Evolutionary conservation across 2,113 vertebrate species (phyloP).

Genomic region (zebrafish (Danio rerio)): GRCz12tu NC_133199.1:2178501-2179000

Average conservation of each 20-base stretch:
- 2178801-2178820: conserved; percentile 61
- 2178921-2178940: no score
- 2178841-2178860: conserved; percentile 75
- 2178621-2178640: conserved; percentile 33
- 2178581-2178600: not conserved
- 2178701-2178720: conserved; percentile 66
- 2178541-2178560: no score
- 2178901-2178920: no score
- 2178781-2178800: conserved; percentile 78
- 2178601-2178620: conserved; percentile 14
- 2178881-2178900: no score
- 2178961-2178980: no score
- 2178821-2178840: conserved; percentile 56
- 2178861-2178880: conserved; percentile 47
- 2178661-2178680: conserved; percentile 53
- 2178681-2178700: conserved; percentile 71
- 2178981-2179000: no score
- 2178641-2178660: conserved; percentile 10
- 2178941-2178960: no score
- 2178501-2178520: no score
- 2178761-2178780: conserved; percentile 74
- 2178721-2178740: conserved; percentile 60
- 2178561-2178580: no score
- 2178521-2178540: no score
- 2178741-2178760: conserved; percentile 74